Base-by-base conservation (phyloP, 2,113 vertebrate species). In the Cairina moschata region DNA sequence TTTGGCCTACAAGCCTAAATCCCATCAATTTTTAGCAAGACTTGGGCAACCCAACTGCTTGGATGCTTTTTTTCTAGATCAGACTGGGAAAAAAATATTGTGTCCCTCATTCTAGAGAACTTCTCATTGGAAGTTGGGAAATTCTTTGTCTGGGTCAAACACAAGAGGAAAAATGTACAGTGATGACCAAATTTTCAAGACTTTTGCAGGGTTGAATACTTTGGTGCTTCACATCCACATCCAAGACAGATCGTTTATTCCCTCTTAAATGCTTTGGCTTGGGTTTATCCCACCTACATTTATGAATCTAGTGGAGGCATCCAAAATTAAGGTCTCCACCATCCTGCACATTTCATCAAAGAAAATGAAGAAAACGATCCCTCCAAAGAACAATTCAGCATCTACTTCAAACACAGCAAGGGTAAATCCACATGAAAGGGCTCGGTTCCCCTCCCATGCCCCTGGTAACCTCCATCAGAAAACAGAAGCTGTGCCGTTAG, bases 271-370 rank as follows among this genome's bases (percentile, higher is more conserved):
- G 29, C 22, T 95, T 88, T 81, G 52, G 56, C 58, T 65, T 84
- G 34, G 56, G 83, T 86, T 92, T 66, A 75, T 75, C 52, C 28
- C 7, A 67, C n/a, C 81, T 31, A 31, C 36, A 60, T 84, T 93
- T 60, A 78, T 91, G 76, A 54, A 94, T 60, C 56, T 78, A 93
- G 90, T 42, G 52, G 76, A 93, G 26, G 54, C 68, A 89, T 67
- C 77, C 68, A 91, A 91, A 88, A 88, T 86, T 56, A 94, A 50
- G 44, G 3, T 72, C 28, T 73, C 63, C 71, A 72, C 42, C 73
- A 72, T 32, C 20, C 69, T 84, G 62, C 22, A 82, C 10, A n/a
- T 52, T 89, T 81, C 66, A 18, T 65, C 36, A 78, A 93, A 32
- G 69, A 73, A 69, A 74, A 7, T 48, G 44, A 93, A 84, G 56